These are phyloP conservation scores for Dolichopus griseipennis DNA, from an alignment of 2,888 invertebrate species.

Conservation along the genomic window DNA sequence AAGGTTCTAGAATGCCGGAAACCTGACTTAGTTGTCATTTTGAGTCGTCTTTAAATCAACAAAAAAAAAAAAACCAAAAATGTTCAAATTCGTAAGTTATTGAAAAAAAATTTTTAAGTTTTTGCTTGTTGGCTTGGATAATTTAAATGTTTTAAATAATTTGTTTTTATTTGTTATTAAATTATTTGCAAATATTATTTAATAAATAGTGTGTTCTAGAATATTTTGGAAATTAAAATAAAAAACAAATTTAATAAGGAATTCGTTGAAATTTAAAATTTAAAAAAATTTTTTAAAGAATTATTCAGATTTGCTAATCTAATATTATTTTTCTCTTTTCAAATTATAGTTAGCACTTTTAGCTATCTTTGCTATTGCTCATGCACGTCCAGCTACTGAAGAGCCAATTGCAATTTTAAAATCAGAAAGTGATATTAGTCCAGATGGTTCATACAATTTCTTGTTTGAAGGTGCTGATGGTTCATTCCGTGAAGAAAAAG, in stretches of 20 bases:
- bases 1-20: neutral
- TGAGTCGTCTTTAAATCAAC: neutral
- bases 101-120: no score
- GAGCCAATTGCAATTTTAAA: slow-evolving; percentile 29
- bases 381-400: slow-evolving; percentile 21
- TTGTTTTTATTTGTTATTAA: no score
- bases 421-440: slow-evolving; percentile 28
- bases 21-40: neutral
- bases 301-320: no score
- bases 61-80: neutral
- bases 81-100: neutral
- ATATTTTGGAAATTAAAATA: no score
- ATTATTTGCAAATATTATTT: no score
- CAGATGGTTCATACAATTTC: slow-evolving; percentile 33
- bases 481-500: slow-evolving; percentile 30
- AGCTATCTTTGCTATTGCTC: slow-evolving; percentile 18
- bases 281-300: no score
- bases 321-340: neutral
- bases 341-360: slow-evolving; percentile 14
- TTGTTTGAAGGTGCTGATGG: slow-evolving; percentile 33
- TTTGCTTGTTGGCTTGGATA: no score
- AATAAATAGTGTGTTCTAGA: no score
- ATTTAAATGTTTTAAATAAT: no score
- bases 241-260: no score
- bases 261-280: no score